Base-by-base conservation (phyloP, 2,113 vertebrate species). In the Hiodon alosoides region DNA sequence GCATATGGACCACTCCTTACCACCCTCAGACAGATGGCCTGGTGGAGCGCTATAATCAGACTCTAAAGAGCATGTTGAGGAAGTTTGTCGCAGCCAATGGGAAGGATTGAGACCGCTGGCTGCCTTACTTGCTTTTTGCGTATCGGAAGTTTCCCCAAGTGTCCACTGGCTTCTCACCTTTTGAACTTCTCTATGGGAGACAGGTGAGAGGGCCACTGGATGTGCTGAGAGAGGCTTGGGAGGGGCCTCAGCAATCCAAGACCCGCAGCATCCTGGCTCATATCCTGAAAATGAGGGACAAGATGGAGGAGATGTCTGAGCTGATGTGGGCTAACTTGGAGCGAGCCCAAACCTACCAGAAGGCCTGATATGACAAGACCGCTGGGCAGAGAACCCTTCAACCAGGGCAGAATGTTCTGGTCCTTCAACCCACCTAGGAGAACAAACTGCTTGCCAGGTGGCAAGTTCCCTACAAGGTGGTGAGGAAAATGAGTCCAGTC, bases 121-220 rank as follows among this genome's bases (percentile, higher is more conserved):
- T 70, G 48, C 51, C 51, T 54, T 54, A 17, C 7, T 9, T 70
- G 50, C 14, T 70, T n/a, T 54, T 70, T 17, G 6, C 69, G n/a
- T 76, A 60, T 8, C 5, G 16, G 31, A 16, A 77, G 54, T 16
- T 73, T 5, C 74, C 78, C 2, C 78, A 79, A 48, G 57, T 48
- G 3, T 76, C 65, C 1, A 76, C 75, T 3, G 73, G 74, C 0
- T 76, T 68, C 52, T 76, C 71, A 2, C 74, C 69, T 5, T 79
- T 79, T 16, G 74, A 79, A 5, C 69, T 79, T 0, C 68, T 79
- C 10, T 73, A 77, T 67, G 78, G 78, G 7, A 62, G 75, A 48
- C 65, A 51, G 46, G 74, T 79, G 6, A 13, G 57, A n/a, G 74
- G 74, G 13, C 67, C 74, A 1, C 70, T 79, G 68, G 54, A 73